Base-by-base conservation (phyloP, 2,113 vertebrate species). In the Lepus europaeus region DNA sequence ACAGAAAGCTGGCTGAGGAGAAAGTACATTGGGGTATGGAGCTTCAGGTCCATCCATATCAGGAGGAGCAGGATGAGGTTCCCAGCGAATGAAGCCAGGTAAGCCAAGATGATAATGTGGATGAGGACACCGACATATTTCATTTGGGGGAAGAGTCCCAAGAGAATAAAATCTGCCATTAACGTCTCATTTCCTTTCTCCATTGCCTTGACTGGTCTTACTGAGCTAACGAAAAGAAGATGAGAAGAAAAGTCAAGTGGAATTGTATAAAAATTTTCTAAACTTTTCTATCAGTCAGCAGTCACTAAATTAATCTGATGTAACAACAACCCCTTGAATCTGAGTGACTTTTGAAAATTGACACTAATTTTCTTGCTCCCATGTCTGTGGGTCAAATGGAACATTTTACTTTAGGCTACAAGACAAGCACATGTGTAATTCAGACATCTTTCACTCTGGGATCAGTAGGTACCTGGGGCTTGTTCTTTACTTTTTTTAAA, bases 1-100 rank as follows among this genome's bases (percentile, higher is more conserved):
- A 96, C 56, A 69, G 91, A 93, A 36, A 96, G 74, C 22, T 95
- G 90, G 29, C 93, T 94, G 53, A 97, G 95, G 22, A 96, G 56
- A 51, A 96, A 92, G 90, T 93, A 95, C 95, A 95, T 89, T 10
- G 92, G 94, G 10, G 36, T 89, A 19, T 89, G 77, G 10, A 96
- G 90, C 36, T 25, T 66, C n/a, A 20, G 23, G 51, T 94, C 81
- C 14, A 63, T 10, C 73, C 89, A 64, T 5, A 92, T 92, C 25
- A 95, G 84, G 19, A 95, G 74, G 25, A 94, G 36, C 20, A 96
- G 70, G 22, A 87, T 20, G 56, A 23, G 77, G 84, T 96, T 96
- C 25, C 94, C 86, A 13, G 72, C 31, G 49, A 92, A 25, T 2
- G 81, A 81, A 6, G 49, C 33, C 13, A 94, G 14, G 29, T 66